These are phyloP conservation scores for Dryadula phaetusa DNA, from an alignment of 2,888 invertebrate species.

Conservation along the genomic window DNA sequence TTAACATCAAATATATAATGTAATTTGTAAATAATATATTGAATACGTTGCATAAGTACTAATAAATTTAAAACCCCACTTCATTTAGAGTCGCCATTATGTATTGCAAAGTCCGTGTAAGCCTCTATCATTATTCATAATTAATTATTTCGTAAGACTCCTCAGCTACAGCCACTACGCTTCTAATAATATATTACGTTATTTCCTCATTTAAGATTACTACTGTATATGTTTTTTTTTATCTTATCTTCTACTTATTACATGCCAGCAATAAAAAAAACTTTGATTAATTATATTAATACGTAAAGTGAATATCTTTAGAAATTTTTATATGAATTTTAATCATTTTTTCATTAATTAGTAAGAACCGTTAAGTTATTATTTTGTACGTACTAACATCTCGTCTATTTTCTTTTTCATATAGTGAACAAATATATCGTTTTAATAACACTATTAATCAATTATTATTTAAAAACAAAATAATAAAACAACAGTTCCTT, in stretches of 20 bases:
- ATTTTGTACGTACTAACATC: too few species aligned
- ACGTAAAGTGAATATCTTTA: too few species aligned
- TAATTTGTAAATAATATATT: neutral
- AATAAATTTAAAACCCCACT: neutral
- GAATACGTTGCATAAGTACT: too few species aligned
- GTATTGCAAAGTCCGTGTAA: neutral
- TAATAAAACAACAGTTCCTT: neutral
- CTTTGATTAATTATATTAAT: neutral
- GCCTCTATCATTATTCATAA: constrained; percentile 15
- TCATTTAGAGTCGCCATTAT: neutral
- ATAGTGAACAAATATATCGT: too few species aligned
- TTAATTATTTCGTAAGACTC: constrained; percentile 9
- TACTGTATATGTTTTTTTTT: neutral
- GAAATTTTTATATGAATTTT: too few species aligned
- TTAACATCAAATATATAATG: too few species aligned
- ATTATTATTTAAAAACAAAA: too few species aligned
- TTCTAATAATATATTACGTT: neutral
- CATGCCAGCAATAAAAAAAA: neutral
- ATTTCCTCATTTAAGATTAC: constrained; percentile 6
- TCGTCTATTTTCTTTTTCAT: too few species aligned
- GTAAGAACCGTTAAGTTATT: too few species aligned
- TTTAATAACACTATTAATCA: too few species aligned
- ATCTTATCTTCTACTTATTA: neutral
- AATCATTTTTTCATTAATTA: too few species aligned
- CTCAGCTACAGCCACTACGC: neutral